These are phyloP conservation scores for Ptiloglossa arizonensis DNA, from an alignment of 1,140 invertebrate species.

Conservation along the genomic window DNA sequence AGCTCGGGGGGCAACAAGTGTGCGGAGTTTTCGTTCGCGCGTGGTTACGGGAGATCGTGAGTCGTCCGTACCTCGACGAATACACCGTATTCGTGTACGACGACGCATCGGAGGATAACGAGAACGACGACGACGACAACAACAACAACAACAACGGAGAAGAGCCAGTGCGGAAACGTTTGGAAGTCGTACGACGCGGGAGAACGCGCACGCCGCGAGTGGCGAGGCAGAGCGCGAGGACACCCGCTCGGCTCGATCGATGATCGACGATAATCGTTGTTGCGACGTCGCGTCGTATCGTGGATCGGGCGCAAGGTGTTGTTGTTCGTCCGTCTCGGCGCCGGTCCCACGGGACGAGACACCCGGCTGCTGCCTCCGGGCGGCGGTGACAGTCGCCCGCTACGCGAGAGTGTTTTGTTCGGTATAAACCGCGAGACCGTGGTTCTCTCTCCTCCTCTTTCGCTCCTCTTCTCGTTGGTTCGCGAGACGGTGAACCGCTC, in stretches of 20 bases:
- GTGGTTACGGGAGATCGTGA: too few species aligned
- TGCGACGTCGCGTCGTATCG: constrained; percentile 1
- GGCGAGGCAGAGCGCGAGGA: too few species aligned
- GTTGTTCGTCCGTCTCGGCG: too few species aligned
- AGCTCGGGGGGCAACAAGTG: background rate
- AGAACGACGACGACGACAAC: too few species aligned
- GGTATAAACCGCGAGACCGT: background rate
- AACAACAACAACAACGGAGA: too few species aligned
- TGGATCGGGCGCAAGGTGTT: constrained; percentile 42
- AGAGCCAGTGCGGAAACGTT: too few species aligned
- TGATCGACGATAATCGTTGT: constrained; percentile 48
- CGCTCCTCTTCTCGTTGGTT: constrained; percentile 40
- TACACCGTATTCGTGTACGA: too few species aligned
- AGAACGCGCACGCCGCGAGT: too few species aligned
- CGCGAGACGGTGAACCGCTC: constrained; percentile 26
- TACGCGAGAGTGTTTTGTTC: constrained; percentile 72
- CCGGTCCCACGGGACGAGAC: constrained; percentile 53
- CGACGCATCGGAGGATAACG: too few species aligned
- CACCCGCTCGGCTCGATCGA: constrained; percentile 5
- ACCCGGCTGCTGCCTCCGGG: constrained; percentile 32
- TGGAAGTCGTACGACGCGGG: too few species aligned
- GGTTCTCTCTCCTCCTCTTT: constrained; percentile 44
- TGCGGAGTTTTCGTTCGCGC: too few species aligned
- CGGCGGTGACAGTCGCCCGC: constrained; percentile 72
- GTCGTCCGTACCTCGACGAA: too few species aligned